Conservation (phyloP, 2,113 vertebrate species). For the Hydropotes inermis region DNA sequence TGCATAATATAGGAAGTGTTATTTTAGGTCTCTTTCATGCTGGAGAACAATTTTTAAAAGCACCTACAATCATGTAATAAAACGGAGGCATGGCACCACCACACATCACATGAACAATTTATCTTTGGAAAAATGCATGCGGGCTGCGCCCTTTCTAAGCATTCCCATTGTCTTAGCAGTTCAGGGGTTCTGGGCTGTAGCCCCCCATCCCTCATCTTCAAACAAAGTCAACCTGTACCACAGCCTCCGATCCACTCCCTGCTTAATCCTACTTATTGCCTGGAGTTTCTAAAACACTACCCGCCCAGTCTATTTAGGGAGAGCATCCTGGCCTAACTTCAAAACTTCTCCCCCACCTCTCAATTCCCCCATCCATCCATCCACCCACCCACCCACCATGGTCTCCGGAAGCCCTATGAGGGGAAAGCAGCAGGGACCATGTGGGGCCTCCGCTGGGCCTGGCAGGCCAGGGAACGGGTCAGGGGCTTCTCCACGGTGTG, state of each 20-base stretch:
- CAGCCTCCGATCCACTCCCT: slow-evolving; percentile 84
- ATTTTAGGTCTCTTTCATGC: slow-evolving; percentile 6
- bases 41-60: not conserved
- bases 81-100: not conserved
- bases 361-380: not conserved
- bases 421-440: rapidly evolving
- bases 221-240: slow-evolving; percentile 85
- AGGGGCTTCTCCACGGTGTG: not conserved
- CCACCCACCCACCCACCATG: not conserved
- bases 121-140: not conserved
- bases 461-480: not conserved
- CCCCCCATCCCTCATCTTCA: slow-evolving; percentile 70
- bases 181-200: not conserved
- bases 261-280: slow-evolving; percentile 87
- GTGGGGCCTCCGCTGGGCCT: not conserved
- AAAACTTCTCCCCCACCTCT: slow-evolving; percentile 37
- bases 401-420: rapidly evolving
- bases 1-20: not conserved
- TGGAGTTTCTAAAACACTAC: slow-evolving; percentile 84
- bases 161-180: slow-evolving; percentile 2
- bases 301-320: slow-evolving; percentile 82
- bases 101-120: not conserved
- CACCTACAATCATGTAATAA: not conserved
- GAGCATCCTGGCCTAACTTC: slow-evolving; percentile 89
- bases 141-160: not conserved